Evolutionary conservation across 2,888 invertebrate species (phyloP), one percentile per base, ranked within the genome.

Genomic region (Cephonodes hylas): DNA sequence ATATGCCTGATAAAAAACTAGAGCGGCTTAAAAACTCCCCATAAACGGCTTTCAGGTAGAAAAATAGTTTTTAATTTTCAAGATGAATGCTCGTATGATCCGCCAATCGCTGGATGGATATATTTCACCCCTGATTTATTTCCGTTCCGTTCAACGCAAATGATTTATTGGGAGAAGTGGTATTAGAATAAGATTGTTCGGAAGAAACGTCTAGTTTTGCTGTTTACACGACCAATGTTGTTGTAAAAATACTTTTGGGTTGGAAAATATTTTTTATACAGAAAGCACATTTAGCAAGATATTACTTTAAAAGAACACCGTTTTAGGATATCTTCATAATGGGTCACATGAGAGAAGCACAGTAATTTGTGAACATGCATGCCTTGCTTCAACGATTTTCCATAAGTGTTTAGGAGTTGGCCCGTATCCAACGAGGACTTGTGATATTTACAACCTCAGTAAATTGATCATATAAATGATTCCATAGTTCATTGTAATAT

Each of bases 141-240:
- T 64, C 60, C 63, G 42, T 62, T 34, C 25, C 22, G 61, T 64
- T 70, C 71, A 71, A 69, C 65, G 61, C 61, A 42, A 48, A 64
- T 70, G 72, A 74, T 72, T 67, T 67, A 74, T 73, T 65, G n/a
- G n/a, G 65, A 63, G 60, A 70, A 70, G 67, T 70, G 70, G 67
- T 66, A 68, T 66, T 69, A 68, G 69, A 69, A 63, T 44, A 64
- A 67, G 64, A 67, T 69, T 64, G 66, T 63, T 63, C 56, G 57
- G 61, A 59, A 64, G 58, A 15, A 46, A 5, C 25, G 46, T 6
- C n/a, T 23, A 48, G 25, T 27, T 10, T 53, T 53, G 7, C 10
- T 20, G 5, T 44, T 44, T 20, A 18, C 20, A 20, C 3, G 44
- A 7, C 20, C 8, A 10, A 20, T 44, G 56, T 53, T 34, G 59